These are phyloP conservation scores for Notothenia coriiceps DNA, from an alignment of 2,113 vertebrate species.

Conservation along the genomic window DNA sequence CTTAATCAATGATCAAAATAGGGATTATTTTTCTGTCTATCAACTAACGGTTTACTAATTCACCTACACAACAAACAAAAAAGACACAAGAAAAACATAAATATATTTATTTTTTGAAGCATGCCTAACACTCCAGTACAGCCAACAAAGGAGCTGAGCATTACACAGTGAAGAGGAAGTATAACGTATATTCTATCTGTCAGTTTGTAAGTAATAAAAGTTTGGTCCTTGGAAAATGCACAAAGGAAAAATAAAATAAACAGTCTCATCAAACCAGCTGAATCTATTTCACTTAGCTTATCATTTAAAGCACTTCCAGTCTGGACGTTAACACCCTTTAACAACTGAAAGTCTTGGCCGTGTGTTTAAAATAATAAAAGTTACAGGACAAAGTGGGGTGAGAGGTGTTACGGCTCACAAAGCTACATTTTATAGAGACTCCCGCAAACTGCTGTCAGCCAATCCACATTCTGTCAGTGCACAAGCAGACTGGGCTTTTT, in stretches of 20 bases:
- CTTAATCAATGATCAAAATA: too few species aligned
- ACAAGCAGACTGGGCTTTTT: slow-evolving; percentile 66
- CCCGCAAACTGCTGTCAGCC: slow-evolving; percentile 42
- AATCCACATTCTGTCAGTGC: slow-evolving; percentile 61
- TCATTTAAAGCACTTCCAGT: slow-evolving; percentile 70
- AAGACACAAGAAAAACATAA: slow-evolving; percentile 71
- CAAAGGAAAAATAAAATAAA: slow-evolving; percentile 11
- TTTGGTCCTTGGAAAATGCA: slow-evolving; percentile 63
- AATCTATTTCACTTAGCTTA: slow-evolving; percentile 66
- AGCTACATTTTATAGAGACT: slow-evolving; percentile 60
- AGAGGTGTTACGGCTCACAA: slow-evolving; percentile 52
- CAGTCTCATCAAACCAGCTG: slow-evolving; percentile 40
- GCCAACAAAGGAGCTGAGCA: slow-evolving; percentile 51
- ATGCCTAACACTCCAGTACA: slow-evolving; percentile 69
- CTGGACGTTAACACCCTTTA: slow-evolving; percentile 18
- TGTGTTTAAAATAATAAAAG: slow-evolving; percentile 52
- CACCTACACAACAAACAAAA: not conserved
- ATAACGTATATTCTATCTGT: slow-evolving; percentile 50
- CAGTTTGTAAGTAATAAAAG: slow-evolving; percentile 53
- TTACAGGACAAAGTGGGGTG: slow-evolving; percentile 46
- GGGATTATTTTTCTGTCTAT: too few species aligned
- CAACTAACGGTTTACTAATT: too few species aligned
- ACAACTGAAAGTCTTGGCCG: slow-evolving; percentile 42
- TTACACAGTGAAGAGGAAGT: slow-evolving; percentile 67
- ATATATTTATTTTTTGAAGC: slow-evolving; percentile 77